Base-by-base conservation (phyloP, 2,888 invertebrate genomes). In the Phortica magna region DNA sequence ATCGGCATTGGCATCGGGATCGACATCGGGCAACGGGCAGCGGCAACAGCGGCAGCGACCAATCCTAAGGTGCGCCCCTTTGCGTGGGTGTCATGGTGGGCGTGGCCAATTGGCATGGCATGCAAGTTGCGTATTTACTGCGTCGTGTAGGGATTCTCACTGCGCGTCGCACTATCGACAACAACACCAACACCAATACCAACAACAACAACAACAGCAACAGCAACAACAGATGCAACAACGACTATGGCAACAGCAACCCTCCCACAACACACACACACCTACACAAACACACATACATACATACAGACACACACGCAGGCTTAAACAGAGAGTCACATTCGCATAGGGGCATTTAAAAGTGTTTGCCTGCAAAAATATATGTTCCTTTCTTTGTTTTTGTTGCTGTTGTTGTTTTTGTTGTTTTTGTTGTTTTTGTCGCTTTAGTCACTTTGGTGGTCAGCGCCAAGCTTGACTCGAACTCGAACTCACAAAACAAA, bases 71-170 rank as follows among this genome's bases (percentile, higher is more conserved):
- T 79, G 78, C 80, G 80, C 78, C 78, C 31, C 77, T 73, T 77
- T 80, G 78, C 76, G 75, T 87, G 88, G 84, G 87, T 80, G 84
- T 83, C 64, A 19, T 41, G 39, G 87, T 86, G 84, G 88, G 86
- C 89, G 88, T 86, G 86, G 86, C 85, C 83, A 88, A 64, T 68
- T 72, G 73, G n/a, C n/a, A n/a, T 68, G 73, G 72, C 65, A 43
- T 64, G 61, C 48, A 48, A 10, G 31, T 19, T 80, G 80, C 80
- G 80, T 80, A 65, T 42, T 43, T 48, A 75, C 55, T 67, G 78
- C 78, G 75, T 70, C 67, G 76, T 72, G 67, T 77, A 79, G 78
- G 78, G 80, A 75, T 78, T 76, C 71, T 67, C 64, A n/a, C 9
- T 77, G 57, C 74, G 55, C 41, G 71, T 61, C 67, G 61, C 57